These are phyloP conservation scores for Dreissena polymorpha DNA, from an alignment of 1,140 invertebrate genomes.

Conservation along the genomic window DNA sequence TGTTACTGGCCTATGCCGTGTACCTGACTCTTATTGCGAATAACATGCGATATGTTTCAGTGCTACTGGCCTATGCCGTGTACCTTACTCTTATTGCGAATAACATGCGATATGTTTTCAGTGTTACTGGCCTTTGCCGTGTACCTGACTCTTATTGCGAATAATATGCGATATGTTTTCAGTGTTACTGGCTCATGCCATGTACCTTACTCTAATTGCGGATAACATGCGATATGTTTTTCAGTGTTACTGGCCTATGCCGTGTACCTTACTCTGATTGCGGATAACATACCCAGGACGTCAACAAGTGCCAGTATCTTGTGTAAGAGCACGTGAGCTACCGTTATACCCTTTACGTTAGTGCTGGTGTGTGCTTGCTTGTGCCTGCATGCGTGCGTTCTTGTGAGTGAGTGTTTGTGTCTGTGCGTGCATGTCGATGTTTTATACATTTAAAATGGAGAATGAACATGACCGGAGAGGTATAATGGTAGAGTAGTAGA, in stretches of 20 bases:
- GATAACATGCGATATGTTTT: not conserved
- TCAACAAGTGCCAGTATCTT: constrained; percentile 82
- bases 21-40: not conserved
- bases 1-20: no score
- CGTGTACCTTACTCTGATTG: constrained; percentile 82
- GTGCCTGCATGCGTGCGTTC: no score
- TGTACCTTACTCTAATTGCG: constrained; percentile 82
- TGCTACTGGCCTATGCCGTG: constrained; percentile 82
- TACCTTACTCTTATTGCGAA: constrained; percentile 82
- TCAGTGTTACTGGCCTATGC: constrained; percentile 81
- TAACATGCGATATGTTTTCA: constrained; percentile 56
- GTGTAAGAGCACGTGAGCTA: constrained; percentile 71
- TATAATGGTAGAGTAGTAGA: no score
- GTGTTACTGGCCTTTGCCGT: constrained; percentile 82
- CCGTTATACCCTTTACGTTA: no score
- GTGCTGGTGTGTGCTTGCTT: no score
- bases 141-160: constrained; percentile 81
- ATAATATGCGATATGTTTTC: no score
- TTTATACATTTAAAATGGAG: no score
- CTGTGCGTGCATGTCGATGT: no score
- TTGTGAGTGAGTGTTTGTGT: no score
- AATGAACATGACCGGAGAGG: no score
- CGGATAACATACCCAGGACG: constrained; percentile 82
- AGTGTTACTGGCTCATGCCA: constrained; percentile 81
- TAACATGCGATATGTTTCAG: constrained; percentile 55